Base-by-base conservation (phyloP, 2,888 invertebrate genomes). In the Malthinus flaveolus region DNA sequence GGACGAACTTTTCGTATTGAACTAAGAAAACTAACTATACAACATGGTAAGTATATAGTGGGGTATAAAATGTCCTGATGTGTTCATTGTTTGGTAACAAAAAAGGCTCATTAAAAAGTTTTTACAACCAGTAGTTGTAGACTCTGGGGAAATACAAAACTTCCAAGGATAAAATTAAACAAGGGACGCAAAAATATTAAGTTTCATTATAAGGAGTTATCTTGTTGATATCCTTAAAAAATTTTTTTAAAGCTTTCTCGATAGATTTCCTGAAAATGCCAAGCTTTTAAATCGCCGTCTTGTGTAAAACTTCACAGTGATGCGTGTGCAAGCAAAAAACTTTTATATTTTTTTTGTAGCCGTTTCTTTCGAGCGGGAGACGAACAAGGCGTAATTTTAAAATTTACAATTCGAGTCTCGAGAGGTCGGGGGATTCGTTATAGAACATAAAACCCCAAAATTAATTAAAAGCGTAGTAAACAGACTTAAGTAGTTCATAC, bases 111-210 rank as follows among this genome's bases (percentile, higher is more conserved):
- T 59, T 59, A 59, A 59, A 55, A 59, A 59, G 39, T 59, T 59
- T 59, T 59, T 59, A 59, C 50, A 34, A 42, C 39, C 46, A 51
- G 55, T 59, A 55, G 59, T 55, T 55, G 47, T 46, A 13, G 47
- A 35, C 59, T 55, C 50, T 12, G n/a, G 59, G 59, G 50, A 52
- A 59, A 59, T 59, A 50, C 50, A 13, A 50, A 59, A 59, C 59
- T 59, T 59, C 42, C 48, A 35, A 44, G 54, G 49, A 59, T 49
- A 55, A 55, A 59, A 59, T 59, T 59, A 54, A 49, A 45, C 39
- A 46, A 45, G 34, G 42, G 31, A 35, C 15, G 23, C 49, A 49
- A 44, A 49, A 49, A 54, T 59, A 54, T 59, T 53, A 59, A 58
- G 53, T 53, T 59, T 53, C 53, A 58, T 49, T 53, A 55, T 59